A percentile compares a stretch with the other conserved stretches of the same genome.
These are phyloP conservation scores for Mobula hypostoma DNA, from an alignment of 2,113 vertebrate species.

Conservation along the genomic window DNA sequence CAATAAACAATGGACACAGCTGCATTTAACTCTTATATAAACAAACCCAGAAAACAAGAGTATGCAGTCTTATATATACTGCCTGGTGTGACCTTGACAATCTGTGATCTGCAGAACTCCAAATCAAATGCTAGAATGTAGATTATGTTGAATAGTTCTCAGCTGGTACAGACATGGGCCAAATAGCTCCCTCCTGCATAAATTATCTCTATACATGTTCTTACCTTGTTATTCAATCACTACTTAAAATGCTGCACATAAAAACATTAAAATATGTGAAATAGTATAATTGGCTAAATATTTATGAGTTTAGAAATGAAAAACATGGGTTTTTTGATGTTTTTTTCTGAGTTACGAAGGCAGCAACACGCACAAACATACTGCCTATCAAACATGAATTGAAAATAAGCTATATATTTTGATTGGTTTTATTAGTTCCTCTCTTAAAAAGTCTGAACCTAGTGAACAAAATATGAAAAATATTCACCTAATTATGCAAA, in stretches of 20 bases:
- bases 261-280: background rate
- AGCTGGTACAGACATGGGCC: too few relatives aligned
- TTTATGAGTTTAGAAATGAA: background rate
- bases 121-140: too few relatives aligned
- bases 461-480: background rate
- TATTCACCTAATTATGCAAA: background rate
- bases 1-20: background rate
- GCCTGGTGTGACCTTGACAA: too few relatives aligned
- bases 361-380: background rate
- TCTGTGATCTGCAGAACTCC: too few relatives aligned
- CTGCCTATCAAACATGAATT: background rate
- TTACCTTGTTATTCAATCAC: background rate
- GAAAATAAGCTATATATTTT: background rate
- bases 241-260: background rate
- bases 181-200: too few relatives aligned
- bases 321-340: background rate
- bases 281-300: background rate
- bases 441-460: background rate
- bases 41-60: background rate
- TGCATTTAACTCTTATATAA: constrained; percentile 4
- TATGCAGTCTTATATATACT: background rate
- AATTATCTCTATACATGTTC: background rate
- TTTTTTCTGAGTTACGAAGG: background rate
- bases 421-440: background rate
- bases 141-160: too few relatives aligned